These are phyloP conservation scores for Therioaphis trifolii DNA, from an alignment of 2,888 invertebrate genomes.

Conservation along the genomic window DNA sequence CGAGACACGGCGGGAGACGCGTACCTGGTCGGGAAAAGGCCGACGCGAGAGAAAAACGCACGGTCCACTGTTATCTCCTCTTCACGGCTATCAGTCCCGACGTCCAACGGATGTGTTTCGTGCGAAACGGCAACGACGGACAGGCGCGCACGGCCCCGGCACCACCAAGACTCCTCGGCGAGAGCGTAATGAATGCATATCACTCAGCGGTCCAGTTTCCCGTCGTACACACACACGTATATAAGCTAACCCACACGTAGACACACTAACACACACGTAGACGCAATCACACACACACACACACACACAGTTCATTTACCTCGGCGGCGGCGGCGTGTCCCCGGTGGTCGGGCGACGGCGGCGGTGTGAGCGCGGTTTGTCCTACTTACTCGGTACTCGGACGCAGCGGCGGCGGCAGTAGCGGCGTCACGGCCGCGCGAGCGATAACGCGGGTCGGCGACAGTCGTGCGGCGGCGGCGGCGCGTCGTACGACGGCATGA, in stretches of 20 bases:
- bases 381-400: conserved; percentile 40
- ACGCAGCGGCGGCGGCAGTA: neutral
- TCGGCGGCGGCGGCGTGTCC: conserved; percentile 31
- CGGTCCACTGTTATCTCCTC: no score
- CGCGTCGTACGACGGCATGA: neutral
- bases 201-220: conserved; percentile 55
- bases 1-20: no score
- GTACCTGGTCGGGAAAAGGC: no score
- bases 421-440: conserved; percentile 9
- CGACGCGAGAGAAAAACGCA: no score
- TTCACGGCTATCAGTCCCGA: no score
- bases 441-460: neutral
- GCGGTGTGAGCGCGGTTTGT: conserved; percentile 52
- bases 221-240: neutral
- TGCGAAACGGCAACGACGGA: neutral
- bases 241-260: neutral
- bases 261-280: neutral
- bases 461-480: neutral
- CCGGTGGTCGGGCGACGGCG: conserved; percentile 23
- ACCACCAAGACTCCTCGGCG: neutral
- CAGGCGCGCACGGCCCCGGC: neutral
- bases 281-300: conserved; percentile 6
- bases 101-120: no score
- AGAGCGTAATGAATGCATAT: conserved; percentile 45
- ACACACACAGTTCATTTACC: conserved; percentile 58